Base-by-base conservation (phyloP, 2,888 invertebrate species). In the Lasioglossum oenotherae region DNA sequence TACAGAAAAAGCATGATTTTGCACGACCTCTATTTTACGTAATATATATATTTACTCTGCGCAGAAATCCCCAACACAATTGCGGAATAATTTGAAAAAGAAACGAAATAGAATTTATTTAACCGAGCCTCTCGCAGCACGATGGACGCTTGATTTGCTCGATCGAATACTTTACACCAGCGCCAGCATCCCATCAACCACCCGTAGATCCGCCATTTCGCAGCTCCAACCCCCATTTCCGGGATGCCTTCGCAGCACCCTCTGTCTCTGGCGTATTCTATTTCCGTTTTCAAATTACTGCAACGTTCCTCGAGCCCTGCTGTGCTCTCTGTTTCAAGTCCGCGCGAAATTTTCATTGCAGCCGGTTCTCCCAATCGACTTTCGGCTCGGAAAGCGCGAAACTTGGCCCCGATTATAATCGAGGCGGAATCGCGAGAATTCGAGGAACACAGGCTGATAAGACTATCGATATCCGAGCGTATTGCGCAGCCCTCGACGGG, bases 381-480 rank as follows among this genome's bases (percentile, higher is more conserved):
- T 76, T 72, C 73, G 44, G 31, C 12, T 31, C 8, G n/a, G 27
- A 8, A 12, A 60, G 1, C 60, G 60, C 31, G 79, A 73, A 64
- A 72, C 41, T 79, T 72, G 16, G 53, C 23, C 78, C 74, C 53
- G 74, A 78, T 74, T 74, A 69, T 46, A 49, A 73, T 53, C 73
- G 73, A 19, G 31, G 2, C 27, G 31, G 60, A n/a, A 60, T 60
- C 16, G 57, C 12, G 69, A 31, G 38, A 44, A 44, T 19, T 31
- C 53, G 60, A 67, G 78, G 78, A 82, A 67, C 71, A 67, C 46
- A 44, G 72, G 23, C 38, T 64, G 81, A 72, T 82, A 85, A 78
- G 80, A 80, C 46, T 57, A 78, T 76, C 78, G 82, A 85, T 85
- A 82, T 82, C 69, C 73, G 60, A 71, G 8, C 35, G 75, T 44